Base-by-base conservation (phyloP, 2,888 invertebrate genomes). In the Morpho helenor region DNA sequence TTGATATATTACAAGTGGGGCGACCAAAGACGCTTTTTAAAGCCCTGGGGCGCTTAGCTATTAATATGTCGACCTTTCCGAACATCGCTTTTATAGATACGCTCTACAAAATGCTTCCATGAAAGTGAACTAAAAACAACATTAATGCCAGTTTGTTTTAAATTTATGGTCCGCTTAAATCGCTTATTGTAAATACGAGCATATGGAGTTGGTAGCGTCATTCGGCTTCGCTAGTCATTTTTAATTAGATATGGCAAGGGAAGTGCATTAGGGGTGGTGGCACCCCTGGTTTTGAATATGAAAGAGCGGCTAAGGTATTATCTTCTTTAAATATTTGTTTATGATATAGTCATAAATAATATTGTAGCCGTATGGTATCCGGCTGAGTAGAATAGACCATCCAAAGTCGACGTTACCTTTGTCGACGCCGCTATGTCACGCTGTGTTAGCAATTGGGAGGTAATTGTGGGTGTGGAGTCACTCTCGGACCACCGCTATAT, bases 1-100 rank as follows among this genome's bases (percentile, higher is more conserved):
- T 77, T 84, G 83, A 84, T 86, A 78, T 80, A 84, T 82, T 77
- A 76, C 74, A 66, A 69, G 68, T 68, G 73, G 85, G 80, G 82
- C 67, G 74, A 54, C 69, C 76, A 75, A 69, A 68, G 74, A 68
- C 63, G 62, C 62, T 78, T 82, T 82, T 84, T 81, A 82, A 79
- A 77, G 78, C 82, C 80, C 71, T 65, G 72, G 78, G 80, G 79
- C 68, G 74, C 68, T 70, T 66, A 57, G 70, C 72, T 74, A 74
- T 74, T 73, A 72, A 73, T 71, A 72, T 62, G 56, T 70, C 73
- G 73, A 84, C 87, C 84, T 88, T 87, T 87, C 80, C 80, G 31
- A 80, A 83, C 59, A 59, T 44, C 73, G 71, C 75, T 77, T 72
- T 73, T 73, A 73, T 71, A 53, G 53, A 82, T 81, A 77, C 77